Conservation (phyloP, 2,888 invertebrate species). For the Acronicta aceris region DNA sequence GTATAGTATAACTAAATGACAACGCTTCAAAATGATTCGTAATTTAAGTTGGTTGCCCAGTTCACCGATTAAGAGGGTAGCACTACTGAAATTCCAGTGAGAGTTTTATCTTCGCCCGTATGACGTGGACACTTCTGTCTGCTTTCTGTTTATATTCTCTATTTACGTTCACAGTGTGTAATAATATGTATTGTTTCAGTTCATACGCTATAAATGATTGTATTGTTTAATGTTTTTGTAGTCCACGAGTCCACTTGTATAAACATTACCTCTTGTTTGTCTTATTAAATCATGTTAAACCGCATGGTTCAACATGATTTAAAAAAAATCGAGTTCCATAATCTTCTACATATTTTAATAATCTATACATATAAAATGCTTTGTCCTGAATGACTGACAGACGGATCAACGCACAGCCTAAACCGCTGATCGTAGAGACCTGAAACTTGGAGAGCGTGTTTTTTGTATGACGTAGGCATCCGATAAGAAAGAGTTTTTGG, state of each 20-base stretch:
- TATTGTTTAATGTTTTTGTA: slow-evolving; percentile 52
- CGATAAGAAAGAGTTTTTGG: too few relatives aligned
- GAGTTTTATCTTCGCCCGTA: slow-evolving; percentile 61
- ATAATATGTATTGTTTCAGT: slow-evolving; percentile 45
- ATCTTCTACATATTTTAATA: too few relatives aligned
- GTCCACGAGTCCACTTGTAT: slow-evolving; percentile 38
- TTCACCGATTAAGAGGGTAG: slow-evolving; percentile 35
- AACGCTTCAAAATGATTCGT: background rate
- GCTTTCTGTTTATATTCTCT: slow-evolving; percentile 50
- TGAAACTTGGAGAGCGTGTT: too few relatives aligned
- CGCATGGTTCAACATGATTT: too few relatives aligned
- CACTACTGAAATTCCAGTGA: slow-evolving; percentile 43
- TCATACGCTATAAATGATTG: slow-evolving; percentile 34
- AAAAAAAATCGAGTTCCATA: too few relatives aligned
- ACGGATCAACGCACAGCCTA: too few relatives aligned
- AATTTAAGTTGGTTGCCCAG: slow-evolving; percentile 19
- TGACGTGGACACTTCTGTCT: slow-evolving; percentile 30
- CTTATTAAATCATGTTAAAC: slow-evolving; percentile 16
- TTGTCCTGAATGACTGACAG: too few relatives aligned
- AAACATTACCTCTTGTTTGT: slow-evolving; percentile 34
- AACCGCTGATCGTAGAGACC: too few relatives aligned
- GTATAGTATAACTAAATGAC: too few relatives aligned
- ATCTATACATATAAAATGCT: too few relatives aligned
- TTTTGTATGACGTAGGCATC: too few relatives aligned
- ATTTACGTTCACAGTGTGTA: slow-evolving; percentile 42